Percentiles rank a stretch among this genome's conserved stretches.
Evolutionary conservation across 1,140 invertebrate genomes (phyloP).

Genomic region (Pararge aegeria): DNA sequence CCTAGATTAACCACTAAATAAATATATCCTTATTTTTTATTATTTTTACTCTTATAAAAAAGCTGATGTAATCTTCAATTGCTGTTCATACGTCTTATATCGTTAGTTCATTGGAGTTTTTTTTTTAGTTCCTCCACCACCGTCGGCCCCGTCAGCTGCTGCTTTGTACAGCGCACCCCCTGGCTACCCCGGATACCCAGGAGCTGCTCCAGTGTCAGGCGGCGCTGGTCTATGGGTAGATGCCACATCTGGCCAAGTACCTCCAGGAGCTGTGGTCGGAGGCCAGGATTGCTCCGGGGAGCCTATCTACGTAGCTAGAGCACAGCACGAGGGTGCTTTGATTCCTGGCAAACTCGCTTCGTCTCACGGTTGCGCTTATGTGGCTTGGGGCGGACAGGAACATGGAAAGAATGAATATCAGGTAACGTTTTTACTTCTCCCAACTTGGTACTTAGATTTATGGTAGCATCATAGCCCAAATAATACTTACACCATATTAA

Average conservation of each 20-base stretch:
- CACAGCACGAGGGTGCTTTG: slow-evolving; percentile 86
- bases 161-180: slow-evolving; percentile 54
- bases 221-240: slow-evolving; percentile 83
- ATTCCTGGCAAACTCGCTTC: slow-evolving; percentile 89
- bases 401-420: slow-evolving; percentile 88
- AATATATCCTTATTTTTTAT: no score
- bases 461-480: no score
- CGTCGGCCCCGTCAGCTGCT: slow-evolving; percentile 72
- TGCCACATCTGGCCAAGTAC: slow-evolving; percentile 82
- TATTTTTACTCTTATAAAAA: no score
- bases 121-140: slow-evolving; percentile 70
- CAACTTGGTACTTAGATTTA: background rate
- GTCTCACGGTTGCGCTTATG: slow-evolving; percentile 86
- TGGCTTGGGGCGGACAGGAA: slow-evolving; percentile 89
- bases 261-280: slow-evolving; percentile 86
- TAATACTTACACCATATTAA: no score
- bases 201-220: slow-evolving; percentile 40
- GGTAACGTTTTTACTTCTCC: slow-evolving; percentile 69
- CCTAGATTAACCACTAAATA: no score
- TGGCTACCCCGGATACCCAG: slow-evolving; percentile 59
- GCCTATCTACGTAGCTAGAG: slow-evolving; percentile 86
- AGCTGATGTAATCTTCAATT: background rate
- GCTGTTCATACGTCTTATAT: background rate
- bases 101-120: background rate
- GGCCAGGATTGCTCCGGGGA: slow-evolving; percentile 86